A percentile compares a stretch with the other conserved stretches of the same genome.
These are phyloP conservation scores for Philaenus spumarius DNA, from an alignment of 1,140 invertebrate species.

Conservation along the genomic window DNA sequence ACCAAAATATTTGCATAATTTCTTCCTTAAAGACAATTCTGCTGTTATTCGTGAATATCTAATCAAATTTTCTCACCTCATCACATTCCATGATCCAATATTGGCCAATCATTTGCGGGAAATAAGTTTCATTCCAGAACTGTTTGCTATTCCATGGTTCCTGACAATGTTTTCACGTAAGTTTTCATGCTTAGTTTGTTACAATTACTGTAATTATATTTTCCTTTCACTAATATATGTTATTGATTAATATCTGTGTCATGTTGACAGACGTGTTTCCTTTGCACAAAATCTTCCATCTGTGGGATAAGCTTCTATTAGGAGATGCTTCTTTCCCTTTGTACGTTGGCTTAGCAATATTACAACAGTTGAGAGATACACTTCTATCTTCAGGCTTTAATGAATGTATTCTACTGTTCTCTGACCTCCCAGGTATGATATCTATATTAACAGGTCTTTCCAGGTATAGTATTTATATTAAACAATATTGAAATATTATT, in stretches of 20 bases:
- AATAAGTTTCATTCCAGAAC: constrained; percentile 94
- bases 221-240: no score
- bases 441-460: no score
- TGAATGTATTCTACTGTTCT: constrained; percentile 95
- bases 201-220: not conserved
- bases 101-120: constrained; percentile 85
- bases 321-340: constrained; percentile 92
- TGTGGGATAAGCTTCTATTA: constrained; percentile 95
- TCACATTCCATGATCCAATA: constrained; percentile 91
- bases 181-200: no score
- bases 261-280: constrained; percentile 87
- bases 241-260: constrained; percentile 1
- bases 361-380: constrained; percentile 79
- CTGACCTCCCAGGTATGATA: constrained; percentile 76
- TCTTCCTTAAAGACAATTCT: constrained; percentile 98
- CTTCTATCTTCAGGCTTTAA: constrained; percentile 89
- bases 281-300: constrained; percentile 93
- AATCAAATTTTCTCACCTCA: constrained; percentile 92
- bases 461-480: no score
- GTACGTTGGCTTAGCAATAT: constrained; percentile 89
- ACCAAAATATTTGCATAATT: constrained; percentile 93
- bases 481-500: no score
- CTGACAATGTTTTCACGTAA: constrained; percentile 99
- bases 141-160: constrained; percentile 99
- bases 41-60: constrained; percentile 96